phyloP scores from a whole-genome alignment of 2,113 vertebrate species.

The Verasper variegatus region DNA sequence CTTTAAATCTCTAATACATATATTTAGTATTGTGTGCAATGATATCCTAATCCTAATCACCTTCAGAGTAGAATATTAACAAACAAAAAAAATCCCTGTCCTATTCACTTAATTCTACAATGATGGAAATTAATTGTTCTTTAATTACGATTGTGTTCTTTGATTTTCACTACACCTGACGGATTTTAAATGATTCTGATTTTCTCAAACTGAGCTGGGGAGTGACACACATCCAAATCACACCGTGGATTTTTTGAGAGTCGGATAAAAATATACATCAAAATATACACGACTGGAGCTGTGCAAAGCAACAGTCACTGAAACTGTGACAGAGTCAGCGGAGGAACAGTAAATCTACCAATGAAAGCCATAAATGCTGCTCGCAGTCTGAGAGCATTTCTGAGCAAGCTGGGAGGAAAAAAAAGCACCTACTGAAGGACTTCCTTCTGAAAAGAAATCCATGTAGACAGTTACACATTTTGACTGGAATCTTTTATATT shows the following conservation, averaged over 20 bases:
- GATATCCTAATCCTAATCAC: constrained; percentile 5
- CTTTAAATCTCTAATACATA: constrained; percentile 18
- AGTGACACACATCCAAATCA: constrained; percentile 11
- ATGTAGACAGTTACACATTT: not conserved
- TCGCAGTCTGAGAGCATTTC: not conserved
- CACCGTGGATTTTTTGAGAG: not conserved
- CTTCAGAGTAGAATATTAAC: constrained; percentile 7
- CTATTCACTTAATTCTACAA: too few relatives aligned
- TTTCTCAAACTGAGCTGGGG: constrained; percentile 9
- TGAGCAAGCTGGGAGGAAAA: not conserved
- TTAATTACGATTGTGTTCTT: too few relatives aligned
- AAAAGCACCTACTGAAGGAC: not conserved
- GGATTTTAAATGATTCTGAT: not conserved
- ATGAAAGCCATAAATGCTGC: not conserved
- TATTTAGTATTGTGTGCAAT: constrained; percentile 13
- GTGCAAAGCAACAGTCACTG: not conserved
- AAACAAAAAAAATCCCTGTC: too few relatives aligned
- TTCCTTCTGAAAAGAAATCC: not conserved
- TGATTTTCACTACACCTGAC: too few relatives aligned
- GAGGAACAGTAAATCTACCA: not conserved
- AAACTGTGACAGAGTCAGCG: not conserved
- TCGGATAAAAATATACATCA: not conserved
- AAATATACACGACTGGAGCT: not conserved
- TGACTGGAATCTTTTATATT: not conserved
- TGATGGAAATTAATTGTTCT: too few relatives aligned